A percentile compares a stretch with the other conserved stretches of the same genome.
These are phyloP conservation scores for Crossocerus cetratus DNA, from an alignment of 2,888 invertebrate species.

Conservation along the genomic window DNA sequence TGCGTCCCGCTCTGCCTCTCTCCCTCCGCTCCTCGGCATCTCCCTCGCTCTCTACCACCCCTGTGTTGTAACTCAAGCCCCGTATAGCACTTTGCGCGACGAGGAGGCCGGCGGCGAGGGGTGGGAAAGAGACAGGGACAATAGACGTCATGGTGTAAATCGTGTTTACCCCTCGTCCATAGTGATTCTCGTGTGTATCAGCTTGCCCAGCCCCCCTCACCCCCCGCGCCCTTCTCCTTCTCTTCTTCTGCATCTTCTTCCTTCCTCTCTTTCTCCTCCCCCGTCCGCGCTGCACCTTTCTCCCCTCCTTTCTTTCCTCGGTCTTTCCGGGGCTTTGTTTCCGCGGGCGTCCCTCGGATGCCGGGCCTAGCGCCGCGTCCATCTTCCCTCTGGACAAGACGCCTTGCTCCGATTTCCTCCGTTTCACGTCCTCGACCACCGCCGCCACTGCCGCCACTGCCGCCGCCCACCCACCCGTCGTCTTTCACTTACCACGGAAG, in stretches of 20 bases:
- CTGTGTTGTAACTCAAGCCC: slow-evolving; percentile 52
- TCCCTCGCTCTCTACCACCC: slow-evolving; percentile 14
- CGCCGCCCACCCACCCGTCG: too few species aligned
- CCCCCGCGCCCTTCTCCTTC: not conserved
- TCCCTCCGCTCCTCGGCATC: slow-evolving; percentile 9
- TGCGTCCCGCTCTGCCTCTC: slow-evolving; percentile 32
- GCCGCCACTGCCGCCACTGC: too few species aligned
- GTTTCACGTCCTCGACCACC: not conserved
- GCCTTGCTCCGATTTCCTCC: not conserved
- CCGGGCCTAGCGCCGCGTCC: slow-evolving; percentile 16
- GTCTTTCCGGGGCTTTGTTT: too few species aligned
- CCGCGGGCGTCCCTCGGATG: slow-evolving; percentile 16
- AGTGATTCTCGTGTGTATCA: slow-evolving; percentile 61
- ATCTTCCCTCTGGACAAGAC: not conserved
- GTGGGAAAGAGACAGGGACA: slow-evolving; percentile 46
- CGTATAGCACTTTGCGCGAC: slow-evolving; percentile 50
- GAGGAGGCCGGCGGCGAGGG: not conserved
- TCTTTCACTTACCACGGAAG: too few species aligned
- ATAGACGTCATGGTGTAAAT: slow-evolving; percentile 72
- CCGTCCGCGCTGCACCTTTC: too few species aligned
- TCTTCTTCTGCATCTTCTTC: not conserved
- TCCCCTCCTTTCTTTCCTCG: too few species aligned
- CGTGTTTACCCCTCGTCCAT: slow-evolving; percentile 72
- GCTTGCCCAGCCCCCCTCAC: slow-evolving; percentile 6
- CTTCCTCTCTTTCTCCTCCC: too few species aligned